Conservation (phyloP, 1,140 invertebrate genomes). For the Zelostemma sp. region DNA sequence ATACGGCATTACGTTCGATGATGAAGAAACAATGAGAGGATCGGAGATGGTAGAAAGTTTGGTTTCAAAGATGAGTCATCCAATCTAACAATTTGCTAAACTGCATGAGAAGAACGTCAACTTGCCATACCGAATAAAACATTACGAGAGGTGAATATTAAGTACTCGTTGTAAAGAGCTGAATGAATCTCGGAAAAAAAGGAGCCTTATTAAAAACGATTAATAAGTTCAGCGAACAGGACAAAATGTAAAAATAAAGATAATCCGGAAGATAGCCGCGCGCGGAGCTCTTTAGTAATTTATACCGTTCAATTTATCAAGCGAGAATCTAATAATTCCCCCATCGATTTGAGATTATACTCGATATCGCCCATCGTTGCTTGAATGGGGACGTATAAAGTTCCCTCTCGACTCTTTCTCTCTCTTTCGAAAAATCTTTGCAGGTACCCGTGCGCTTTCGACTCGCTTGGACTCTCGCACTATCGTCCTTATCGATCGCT, state of each 20-base stretch:
- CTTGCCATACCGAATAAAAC: too few species aligned
- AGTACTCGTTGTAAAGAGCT: too few species aligned
- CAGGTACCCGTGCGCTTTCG: background rate
- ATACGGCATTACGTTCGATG: too few species aligned
- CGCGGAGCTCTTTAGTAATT: background rate
- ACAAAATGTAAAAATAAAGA: background rate
- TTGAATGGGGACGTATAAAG: background rate
- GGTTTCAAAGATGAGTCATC: background rate
- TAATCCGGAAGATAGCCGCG: background rate
- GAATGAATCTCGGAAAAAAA: too few species aligned
- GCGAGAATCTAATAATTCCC: slow-evolving; percentile 7
- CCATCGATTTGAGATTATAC: slow-evolving; percentile 1
- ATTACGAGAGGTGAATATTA: too few species aligned
- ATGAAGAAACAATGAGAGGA: background rate
- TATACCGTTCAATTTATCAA: slow-evolving; percentile 2
- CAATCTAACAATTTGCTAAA: background rate
- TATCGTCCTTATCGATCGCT: slow-evolving; percentile 36
- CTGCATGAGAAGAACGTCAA: background rate
- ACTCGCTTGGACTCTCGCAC: background rate
- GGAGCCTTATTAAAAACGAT: too few species aligned
- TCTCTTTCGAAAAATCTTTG: slow-evolving; percentile 2
- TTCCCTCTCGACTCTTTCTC: too few species aligned
- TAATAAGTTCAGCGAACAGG: too few species aligned
- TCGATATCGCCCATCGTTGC: background rate
- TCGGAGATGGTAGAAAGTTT: background rate